Conservation (phyloP, 1,140 invertebrate species). For the Eueides isabella region DNA sequence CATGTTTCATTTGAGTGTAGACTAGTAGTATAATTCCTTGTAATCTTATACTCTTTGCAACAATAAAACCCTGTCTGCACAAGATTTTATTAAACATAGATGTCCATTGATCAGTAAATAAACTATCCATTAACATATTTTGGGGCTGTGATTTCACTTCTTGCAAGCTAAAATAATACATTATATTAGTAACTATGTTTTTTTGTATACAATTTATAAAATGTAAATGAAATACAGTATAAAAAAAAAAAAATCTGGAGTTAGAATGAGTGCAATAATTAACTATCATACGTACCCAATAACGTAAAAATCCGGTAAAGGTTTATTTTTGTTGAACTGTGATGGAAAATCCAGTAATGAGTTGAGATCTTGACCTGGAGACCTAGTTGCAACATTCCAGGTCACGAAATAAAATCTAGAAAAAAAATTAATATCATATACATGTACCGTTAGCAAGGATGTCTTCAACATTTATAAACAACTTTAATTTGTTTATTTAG, state of each 20-base stretch:
- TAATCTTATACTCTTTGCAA: slow-evolving; percentile 88
- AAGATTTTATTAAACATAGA: slow-evolving; percentile 88
- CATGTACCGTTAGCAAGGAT: neutral
- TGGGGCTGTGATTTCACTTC: slow-evolving; percentile 95
- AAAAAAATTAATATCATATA: neutral
- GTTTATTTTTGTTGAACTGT: slow-evolving; percentile 81
- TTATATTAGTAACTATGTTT: neutral
- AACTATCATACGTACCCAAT: slow-evolving; percentile 84
- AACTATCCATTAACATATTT: slow-evolving; percentile 89
- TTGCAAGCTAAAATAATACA: slow-evolving; percentile 86
- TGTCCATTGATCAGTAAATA: slow-evolving; percentile 94
- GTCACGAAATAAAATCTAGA: slow-evolving; percentile 89
- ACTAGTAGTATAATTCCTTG: slow-evolving; percentile 91
- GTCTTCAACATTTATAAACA: neutral
- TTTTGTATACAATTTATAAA: neutral
- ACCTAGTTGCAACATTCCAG: slow-evolving; percentile 92
- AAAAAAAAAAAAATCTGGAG: too few relatives aligned
- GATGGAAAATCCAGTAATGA: slow-evolving; percentile 86
- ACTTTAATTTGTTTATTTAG: neutral
- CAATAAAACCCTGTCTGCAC: slow-evolving; percentile 88
- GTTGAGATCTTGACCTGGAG: slow-evolving; percentile 87
- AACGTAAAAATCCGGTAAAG: slow-evolving; percentile 91
- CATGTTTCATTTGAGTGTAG: slow-evolving; percentile 89
- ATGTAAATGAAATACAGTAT: neutral
- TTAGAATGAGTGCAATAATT: neutral